These are phyloP conservation scores for Capra hircus DNA, from an alignment of 2,113 vertebrate genomes.

Conservation along the genomic window DNA sequence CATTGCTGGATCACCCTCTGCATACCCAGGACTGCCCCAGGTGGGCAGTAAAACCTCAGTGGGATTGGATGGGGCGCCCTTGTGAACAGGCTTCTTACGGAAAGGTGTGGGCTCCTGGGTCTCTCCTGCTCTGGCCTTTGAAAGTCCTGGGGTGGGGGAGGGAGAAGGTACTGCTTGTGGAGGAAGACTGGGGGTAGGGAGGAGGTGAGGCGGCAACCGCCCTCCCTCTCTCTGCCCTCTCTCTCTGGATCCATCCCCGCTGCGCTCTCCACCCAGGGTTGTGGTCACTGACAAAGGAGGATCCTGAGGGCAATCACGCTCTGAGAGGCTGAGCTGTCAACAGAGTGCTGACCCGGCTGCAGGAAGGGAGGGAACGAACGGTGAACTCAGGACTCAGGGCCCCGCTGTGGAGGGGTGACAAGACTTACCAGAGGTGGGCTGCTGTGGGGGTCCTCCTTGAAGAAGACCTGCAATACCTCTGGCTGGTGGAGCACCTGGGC, in stretches of 20 bases:
- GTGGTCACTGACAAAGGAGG: not conserved
- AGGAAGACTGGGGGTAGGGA: not conserved
- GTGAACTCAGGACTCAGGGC: not conserved
- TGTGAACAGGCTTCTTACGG: not conserved
- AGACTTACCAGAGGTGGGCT: not conserved
- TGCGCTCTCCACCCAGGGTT: not conserved
- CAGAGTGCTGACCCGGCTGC: not conserved
- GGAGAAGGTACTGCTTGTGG: not conserved
- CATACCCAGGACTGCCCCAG: not conserved
- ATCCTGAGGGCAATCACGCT: not conserved
- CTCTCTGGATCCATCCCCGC: not conserved
- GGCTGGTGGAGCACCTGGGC: not conserved
- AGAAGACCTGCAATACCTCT: not conserved
- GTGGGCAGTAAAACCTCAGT: not conserved
- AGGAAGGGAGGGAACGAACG: not conserved
- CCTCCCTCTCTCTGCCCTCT: not conserved
- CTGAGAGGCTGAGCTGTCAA: not conserved
- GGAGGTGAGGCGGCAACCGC: not conserved
- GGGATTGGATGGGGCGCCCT: not conserved
- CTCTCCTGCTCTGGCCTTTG: too few relatives aligned
- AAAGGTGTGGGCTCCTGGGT: too few relatives aligned
- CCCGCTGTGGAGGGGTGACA: accelerated
- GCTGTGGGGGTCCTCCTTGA: not conserved
- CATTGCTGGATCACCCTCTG: not conserved
- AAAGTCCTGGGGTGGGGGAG: not conserved